Conservation (phyloP, 2,113 vertebrate genomes). For the Sebastes fasciatus region DNA sequence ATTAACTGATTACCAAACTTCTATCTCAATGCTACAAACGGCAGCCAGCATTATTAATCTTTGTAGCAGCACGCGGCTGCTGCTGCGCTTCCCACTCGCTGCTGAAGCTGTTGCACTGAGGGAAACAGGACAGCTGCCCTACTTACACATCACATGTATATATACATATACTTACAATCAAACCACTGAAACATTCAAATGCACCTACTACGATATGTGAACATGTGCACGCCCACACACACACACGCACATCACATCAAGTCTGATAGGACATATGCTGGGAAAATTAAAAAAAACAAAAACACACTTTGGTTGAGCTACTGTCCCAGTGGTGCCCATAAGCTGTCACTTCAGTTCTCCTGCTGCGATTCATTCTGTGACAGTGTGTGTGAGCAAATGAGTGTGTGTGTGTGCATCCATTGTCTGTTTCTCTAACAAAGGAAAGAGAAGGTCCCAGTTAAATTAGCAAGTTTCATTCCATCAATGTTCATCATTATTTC, state of each 20-base stretch:
- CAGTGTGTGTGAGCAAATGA: slow-evolving; percentile 16
- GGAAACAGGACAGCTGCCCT: slow-evolving; percentile 67
- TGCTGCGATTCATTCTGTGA: slow-evolving; percentile 39
- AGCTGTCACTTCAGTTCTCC: slow-evolving; percentile 58
- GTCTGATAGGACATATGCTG: slow-evolving; percentile 27
- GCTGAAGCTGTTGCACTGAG: slow-evolving; percentile 51
- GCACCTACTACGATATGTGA: slow-evolving; percentile 42
- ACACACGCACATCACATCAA: background rate
- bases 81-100: slow-evolving; percentile 65
- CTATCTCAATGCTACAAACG: slow-evolving; percentile 74
- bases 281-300: slow-evolving; percentile 22
- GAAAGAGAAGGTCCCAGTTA: slow-evolving; percentile 71
- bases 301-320: slow-evolving; percentile 46
- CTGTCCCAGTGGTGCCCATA: slow-evolving; percentile 47
- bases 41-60: slow-evolving; percentile 76
- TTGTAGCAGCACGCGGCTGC: slow-evolving; percentile 51
- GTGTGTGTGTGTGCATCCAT: slow-evolving; percentile 7
- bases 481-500: slow-evolving; percentile 87
- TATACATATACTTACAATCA: slow-evolving; percentile 35
- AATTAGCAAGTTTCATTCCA: slow-evolving; percentile 87
- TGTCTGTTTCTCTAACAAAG: slow-evolving; percentile 67
- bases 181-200: slow-evolving; percentile 48
- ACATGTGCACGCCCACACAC: background rate
- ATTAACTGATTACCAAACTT: slow-evolving; percentile 84
- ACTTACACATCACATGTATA: slow-evolving; percentile 56